Evolutionary conservation across 2,888 invertebrate species (phyloP).

Genomic region (Philhelius pedissequus): DNA sequence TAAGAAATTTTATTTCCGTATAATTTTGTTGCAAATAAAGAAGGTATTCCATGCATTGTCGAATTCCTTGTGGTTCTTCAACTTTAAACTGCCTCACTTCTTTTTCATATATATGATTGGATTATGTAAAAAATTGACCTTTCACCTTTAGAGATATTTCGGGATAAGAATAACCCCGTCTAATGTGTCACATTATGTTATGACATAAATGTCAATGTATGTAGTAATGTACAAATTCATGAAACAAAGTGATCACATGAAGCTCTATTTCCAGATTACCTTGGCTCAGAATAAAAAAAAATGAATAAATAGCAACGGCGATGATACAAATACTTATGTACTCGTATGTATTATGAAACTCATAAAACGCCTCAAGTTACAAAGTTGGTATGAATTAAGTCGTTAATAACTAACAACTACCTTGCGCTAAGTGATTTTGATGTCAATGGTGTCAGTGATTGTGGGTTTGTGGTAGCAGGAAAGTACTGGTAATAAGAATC

Average conservation of each 20-base stretch:
- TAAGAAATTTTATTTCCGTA: too few species aligned
- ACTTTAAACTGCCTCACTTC: too few species aligned
- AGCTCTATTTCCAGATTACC: slow-evolving; percentile 35
- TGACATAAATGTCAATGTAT: not conserved
- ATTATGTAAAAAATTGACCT: too few species aligned
- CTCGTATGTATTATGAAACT: slow-evolving; percentile 21
- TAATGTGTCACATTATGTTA: not conserved
- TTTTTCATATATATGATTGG: too few species aligned
- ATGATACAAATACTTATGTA: not conserved
- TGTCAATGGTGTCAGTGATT: slow-evolving; percentile 23
- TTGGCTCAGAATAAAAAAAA: slow-evolving; percentile 36
- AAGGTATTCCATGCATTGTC: too few species aligned
- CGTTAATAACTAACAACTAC: slow-evolving; percentile 3
- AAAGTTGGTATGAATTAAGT: slow-evolving; percentile 19
- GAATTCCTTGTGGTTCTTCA: too few species aligned
- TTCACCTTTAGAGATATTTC: not conserved
- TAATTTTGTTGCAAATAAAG: too few species aligned
- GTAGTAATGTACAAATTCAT: not conserved
- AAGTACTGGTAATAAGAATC: not conserved
- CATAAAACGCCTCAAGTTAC: slow-evolving; percentile 10
- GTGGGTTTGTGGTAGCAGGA: not conserved
- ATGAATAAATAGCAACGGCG: not conserved
- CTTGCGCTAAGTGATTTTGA: slow-evolving; percentile 4
- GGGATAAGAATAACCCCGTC: not conserved
- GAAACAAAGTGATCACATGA: slow-evolving; percentile 3